Evolutionary conservation across 2,113 vertebrate species (phyloP).

Genomic region (Ceuthmochares aereus): DNA sequence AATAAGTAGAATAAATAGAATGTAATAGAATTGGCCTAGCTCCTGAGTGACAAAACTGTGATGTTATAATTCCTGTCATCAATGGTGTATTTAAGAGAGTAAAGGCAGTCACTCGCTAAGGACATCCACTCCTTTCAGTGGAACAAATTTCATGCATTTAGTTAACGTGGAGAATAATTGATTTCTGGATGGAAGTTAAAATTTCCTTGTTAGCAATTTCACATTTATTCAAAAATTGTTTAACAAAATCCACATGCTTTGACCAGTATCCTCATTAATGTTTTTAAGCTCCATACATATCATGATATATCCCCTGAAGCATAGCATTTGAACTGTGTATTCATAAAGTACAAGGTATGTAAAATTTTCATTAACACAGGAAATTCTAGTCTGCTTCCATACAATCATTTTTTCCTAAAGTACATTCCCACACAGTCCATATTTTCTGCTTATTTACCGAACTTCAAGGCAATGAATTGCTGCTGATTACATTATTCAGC

Average conservation of each 20-base stretch:
- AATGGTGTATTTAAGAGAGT: background rate
- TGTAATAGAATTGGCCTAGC: background rate
- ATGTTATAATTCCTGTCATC: background rate
- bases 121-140: background rate
- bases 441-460: slow-evolving; percentile 18
- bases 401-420: background rate
- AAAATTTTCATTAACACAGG: background rate
- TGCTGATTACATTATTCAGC: slow-evolving; percentile 43
- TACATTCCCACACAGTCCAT: background rate
- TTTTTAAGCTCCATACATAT: background rate
- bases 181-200: background rate
- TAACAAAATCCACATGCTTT: background rate
- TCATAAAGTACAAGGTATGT: background rate
- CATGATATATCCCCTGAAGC: background rate
- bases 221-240: background rate
- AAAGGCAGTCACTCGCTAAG: background rate
- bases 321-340: background rate
- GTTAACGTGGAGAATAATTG: accelerated
- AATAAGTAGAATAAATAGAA: background rate
- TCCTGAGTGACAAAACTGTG: background rate
- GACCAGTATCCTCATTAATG: background rate
- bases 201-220: background rate
- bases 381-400: background rate
- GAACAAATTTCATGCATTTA: background rate
- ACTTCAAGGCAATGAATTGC: slow-evolving; percentile 1